These are phyloP conservation scores for Orcinus orca DNA, from an alignment of 2,113 vertebrate species.

Conservation along the genomic window DNA sequence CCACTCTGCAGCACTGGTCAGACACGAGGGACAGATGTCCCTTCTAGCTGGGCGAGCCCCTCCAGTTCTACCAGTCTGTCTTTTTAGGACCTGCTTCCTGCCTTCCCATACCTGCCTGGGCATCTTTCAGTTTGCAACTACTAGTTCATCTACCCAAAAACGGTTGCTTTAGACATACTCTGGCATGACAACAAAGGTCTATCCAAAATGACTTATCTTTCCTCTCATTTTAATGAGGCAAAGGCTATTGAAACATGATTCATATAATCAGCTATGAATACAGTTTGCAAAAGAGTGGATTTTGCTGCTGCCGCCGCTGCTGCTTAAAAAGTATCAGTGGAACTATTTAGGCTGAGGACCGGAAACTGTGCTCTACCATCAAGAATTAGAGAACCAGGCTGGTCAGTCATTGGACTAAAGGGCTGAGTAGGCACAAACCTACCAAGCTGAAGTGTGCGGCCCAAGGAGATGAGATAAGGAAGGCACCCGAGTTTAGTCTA, in stretches of 20 bases:
- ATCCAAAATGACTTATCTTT: not conserved
- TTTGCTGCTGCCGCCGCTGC: not conserved
- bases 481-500: not conserved
- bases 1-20: rapidly evolving
- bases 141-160: not conserved
- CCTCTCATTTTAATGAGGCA: not conserved
- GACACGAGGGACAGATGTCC: rapidly evolving
- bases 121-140: not conserved
- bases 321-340: not conserved
- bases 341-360: not conserved
- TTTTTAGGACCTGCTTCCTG: not conserved
- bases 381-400: not conserved
- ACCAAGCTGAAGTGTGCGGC: not conserved
- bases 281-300: not conserved
- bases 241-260: not conserved
- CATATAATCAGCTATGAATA: not conserved
- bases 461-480: not conserved
- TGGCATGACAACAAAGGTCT: not conserved
- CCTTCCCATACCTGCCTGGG: not conserved
- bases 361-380: not conserved
- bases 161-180: not conserved
- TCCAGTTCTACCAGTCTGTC: not conserved
- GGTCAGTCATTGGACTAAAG: not conserved
- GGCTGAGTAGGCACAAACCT: rapidly evolving
- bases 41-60: rapidly evolving